Base-by-base conservation (phyloP, 2,113 vertebrate species). In the Entomyzon cyanotis region DNA sequence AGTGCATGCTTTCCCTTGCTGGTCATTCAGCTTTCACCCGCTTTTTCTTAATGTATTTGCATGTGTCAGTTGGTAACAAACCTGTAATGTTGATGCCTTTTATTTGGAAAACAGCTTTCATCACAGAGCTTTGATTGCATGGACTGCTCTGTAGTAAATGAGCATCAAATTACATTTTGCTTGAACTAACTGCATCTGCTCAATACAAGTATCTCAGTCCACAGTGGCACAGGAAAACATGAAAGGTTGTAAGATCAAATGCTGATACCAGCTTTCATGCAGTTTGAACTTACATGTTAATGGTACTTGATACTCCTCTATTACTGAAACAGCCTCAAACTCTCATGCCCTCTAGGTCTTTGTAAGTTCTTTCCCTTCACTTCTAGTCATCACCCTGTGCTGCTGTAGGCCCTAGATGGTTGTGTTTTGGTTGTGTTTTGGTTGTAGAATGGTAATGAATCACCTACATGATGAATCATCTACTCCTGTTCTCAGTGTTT, bases 51-150 rank as follows among this genome's bases (percentile, higher is more conserved):
- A 37, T 68, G 27, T 19, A 59, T 93, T 96, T 95, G 33, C 59
- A 70, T 91, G 67, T 87, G 46, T 46, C 82, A 85, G 1, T n/a
- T 64, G 35, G 55, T 77, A 90, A 91, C 46, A 90, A 93, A 65
- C n/a, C 63, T 91, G 93, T 91, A 93, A 92, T 68, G 71, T 52
- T 75, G 47, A 52, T 86, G 12, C 1, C 37, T 91, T 96, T 82
- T 80, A 76, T 77, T 62, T 92, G 52, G 77, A 83, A 89, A 93
- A 33, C 52, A 81, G 55, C 85, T 93, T 95, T 93, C 75, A 91
- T 91, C 87, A 46, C 70, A 90, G 79, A 80, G 27, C 55, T 93
- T 80, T 95, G 87, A 89, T 87, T 87, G n/a, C 67, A 30, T 37
- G 52, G 50, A 37, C 78, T 94, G 42, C 84, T 85, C 47, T 70